Evolutionary conservation across 2,797 vertebrate genomes (phyloP).

Genomic region (Heteromormyrus szaboi): DNA sequence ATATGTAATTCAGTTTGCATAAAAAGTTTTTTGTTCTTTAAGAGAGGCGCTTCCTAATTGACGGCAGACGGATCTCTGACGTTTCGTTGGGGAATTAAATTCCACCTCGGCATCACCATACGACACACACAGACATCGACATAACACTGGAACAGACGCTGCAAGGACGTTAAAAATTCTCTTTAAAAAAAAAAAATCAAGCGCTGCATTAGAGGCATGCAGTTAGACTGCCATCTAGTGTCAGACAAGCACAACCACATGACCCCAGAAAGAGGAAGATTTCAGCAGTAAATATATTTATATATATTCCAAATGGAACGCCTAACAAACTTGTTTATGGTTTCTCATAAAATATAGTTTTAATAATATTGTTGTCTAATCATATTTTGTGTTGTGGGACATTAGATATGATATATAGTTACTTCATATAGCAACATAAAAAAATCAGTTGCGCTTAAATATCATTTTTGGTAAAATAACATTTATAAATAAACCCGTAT

Average conservation of each 20-base stretch:
- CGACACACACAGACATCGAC: not conserved
- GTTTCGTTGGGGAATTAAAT: not conserved
- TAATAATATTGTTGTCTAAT: not conserved
- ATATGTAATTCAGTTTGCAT: not conserved
- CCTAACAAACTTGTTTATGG: not conserved
- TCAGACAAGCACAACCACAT: not conserved
- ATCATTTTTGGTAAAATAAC: not conserved
- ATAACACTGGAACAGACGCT: not conserved
- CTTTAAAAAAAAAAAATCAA: not conserved
- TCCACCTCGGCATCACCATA: not conserved
- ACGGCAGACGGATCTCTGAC: not conserved
- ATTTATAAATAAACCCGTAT: not conserved
- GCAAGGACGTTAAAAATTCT: not conserved
- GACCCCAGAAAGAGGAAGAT: not conserved
- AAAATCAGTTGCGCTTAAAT: not conserved
- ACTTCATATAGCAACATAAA: not conserved
- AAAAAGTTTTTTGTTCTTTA: not conserved
- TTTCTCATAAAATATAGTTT: not conserved
- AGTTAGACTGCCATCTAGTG: constrained; percentile 10
- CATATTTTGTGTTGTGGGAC: not conserved
- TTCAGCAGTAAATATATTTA: not conserved
- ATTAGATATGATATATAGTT: not conserved
- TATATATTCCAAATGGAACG: not conserved
- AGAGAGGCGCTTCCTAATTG: not conserved
- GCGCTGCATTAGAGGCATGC: not conserved